Evolutionary conservation across 92 coral and sea anemone species (phyloP), one percentile per base, ranked within the genome.

Genomic region (Epizoanthus scotinus): DNA sequence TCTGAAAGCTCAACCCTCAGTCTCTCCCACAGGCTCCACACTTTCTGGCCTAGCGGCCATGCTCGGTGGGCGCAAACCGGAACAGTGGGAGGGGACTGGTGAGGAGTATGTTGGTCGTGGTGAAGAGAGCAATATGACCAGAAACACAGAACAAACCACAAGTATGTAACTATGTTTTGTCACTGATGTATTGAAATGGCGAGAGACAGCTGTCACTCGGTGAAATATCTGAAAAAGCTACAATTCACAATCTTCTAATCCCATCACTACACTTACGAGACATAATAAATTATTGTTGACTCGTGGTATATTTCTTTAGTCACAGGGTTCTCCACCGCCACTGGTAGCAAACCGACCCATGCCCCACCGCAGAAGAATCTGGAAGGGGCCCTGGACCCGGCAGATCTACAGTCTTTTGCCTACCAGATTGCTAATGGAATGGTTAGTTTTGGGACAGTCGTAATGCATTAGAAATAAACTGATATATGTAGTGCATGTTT

Each of bases 361-460:
- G 10, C 34, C 14, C 49, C 55, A 5, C 53, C 29, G 27, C 57
- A 28, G 68, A 31, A n/a, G 28, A 34, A 81, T 20, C 79, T 89
- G 53, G 94, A 93, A 57, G 92, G 92, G 22, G 94, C 94, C 24
- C 81, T 95, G 70, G 98, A 95, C 60, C 84, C 98, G 36, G 74
- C 81, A 67, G 94, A 89, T 19, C 89, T 95, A 73, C 94, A 95
- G 83, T 93, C 99, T 55, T 95, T 95, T 82, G 98, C 99, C 68
- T 89, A 84, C 71, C 99, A 95, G 82, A 95, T 95, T 56, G 92
- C 99, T 0, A 93, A 86, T 57, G 99, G 99, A 83, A 95, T 95
- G 99, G 99, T 95, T 86, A 55, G 78, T 20, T 5, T 20, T 26
- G 19, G 18, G 53, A 21, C 2, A 29, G 17, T 29, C 20, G 15